Percentiles rank a stretch among this genome's conserved stretches.
Evolutionary conservation across 2,888 invertebrate species (phyloP).

Genomic region (Brachycybe producta): DNA sequence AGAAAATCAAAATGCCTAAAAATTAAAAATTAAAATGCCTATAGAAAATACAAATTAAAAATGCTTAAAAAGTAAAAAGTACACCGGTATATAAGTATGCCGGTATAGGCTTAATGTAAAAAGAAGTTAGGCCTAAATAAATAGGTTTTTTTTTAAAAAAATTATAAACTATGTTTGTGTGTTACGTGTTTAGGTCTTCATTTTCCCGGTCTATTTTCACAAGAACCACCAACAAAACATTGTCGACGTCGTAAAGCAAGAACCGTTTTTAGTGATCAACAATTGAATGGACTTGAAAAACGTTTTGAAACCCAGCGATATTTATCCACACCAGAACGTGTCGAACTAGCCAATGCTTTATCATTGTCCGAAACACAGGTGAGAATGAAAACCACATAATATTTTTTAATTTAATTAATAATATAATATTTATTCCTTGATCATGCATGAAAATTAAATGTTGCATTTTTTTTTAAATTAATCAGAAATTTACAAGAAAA

Average conservation of each 20-base stretch:
- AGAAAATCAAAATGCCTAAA: too few species aligned
- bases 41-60: too few species aligned
- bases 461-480: not conserved
- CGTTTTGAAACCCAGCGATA: slow-evolving; percentile 89
- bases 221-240: slow-evolving; percentile 53
- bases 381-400: slow-evolving; percentile 7
- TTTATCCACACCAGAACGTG: slow-evolving; percentile 88
- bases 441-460: not conserved
- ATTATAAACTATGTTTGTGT: slow-evolving; percentile 13
- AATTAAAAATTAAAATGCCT: too few species aligned
- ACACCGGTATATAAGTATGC: too few species aligned
- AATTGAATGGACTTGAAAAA: slow-evolving; percentile 70
- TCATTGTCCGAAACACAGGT: slow-evolving; percentile 81
- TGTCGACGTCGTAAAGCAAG: slow-evolving; percentile 91
- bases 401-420: too few species aligned
- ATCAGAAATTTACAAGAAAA: not conserved
- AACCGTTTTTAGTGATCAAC: slow-evolving; percentile 63
- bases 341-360: slow-evolving; percentile 82
- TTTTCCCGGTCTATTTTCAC: slow-evolving; percentile 30
- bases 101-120: too few species aligned
- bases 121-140: too few species aligned
- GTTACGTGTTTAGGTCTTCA: slow-evolving; percentile 26
- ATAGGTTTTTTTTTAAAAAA: too few species aligned
- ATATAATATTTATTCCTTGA: not conserved
- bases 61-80: too few species aligned